A percentile compares a stretch with the other conserved stretches of the same genome.
These are phyloP conservation scores for Chaetoderma sp. DNA, from an alignment of 2,888 invertebrate genomes.

Conservation along the genomic window DNA sequence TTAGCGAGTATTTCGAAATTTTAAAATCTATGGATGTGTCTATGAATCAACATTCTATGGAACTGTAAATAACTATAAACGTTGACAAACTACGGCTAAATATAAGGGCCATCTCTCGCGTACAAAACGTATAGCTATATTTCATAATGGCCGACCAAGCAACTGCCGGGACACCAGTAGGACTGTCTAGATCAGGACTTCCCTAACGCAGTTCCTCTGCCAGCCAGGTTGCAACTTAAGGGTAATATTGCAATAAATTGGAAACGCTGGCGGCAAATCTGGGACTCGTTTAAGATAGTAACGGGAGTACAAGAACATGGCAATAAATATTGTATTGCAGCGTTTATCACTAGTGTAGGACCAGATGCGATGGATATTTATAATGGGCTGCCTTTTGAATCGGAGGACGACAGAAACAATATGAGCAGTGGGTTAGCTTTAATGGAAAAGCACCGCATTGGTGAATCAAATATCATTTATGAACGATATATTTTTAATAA, in stretches of 20 bases:
- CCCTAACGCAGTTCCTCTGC: not conserved
- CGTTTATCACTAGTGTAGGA: not conserved
- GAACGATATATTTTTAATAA: constrained; percentile 13
- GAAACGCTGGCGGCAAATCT: constrained; percentile 1
- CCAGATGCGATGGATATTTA: not conserved
- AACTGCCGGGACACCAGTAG: no score
- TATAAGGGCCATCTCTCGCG: no score
- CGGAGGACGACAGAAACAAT: not conserved
- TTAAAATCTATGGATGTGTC: no score
- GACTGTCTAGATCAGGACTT: no score
- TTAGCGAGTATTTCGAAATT: no score
- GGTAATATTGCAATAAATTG: not conserved
- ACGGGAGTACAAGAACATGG: not conserved
- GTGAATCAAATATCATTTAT: constrained; percentile 3
- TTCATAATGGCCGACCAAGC: no score
- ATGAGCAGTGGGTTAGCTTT: not conserved
- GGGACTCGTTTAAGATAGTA: not conserved
- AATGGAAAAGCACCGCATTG: not conserved
- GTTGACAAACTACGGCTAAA: no score
- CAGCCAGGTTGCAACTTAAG: not conserved
- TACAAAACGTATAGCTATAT: no score
- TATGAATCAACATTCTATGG: no score
- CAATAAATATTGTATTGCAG: not conserved
- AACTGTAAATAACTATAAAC: no score
- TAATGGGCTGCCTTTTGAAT: not conserved